Evolutionary conservation across 2,113 vertebrate genomes (phyloP).

Genomic region (Bagarius yarrelli): DNA sequence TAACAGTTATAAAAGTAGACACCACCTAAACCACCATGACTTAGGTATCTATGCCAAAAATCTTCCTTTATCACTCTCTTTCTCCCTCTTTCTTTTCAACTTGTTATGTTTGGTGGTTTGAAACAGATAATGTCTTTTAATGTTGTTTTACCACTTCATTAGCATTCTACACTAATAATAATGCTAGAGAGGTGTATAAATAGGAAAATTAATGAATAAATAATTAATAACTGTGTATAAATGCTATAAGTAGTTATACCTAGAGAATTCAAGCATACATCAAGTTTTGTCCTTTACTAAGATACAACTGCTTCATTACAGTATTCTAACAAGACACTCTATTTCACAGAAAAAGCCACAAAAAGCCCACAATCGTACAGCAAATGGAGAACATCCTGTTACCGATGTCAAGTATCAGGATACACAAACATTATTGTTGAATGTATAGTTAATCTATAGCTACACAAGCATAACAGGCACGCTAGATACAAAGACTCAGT

Average conservation of each 20-base stretch:
- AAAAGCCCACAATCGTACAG: neutral
- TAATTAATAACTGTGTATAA: neutral
- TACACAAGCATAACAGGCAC: neutral
- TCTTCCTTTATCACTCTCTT: no score
- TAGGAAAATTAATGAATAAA: no score
- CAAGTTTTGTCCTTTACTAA: neutral
- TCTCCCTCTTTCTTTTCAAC: neutral
- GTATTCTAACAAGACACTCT: neutral
- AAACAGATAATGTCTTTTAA: neutral
- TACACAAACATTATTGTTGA: neutral
- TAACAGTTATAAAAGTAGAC: neutral
- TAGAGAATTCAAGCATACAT: neutral
- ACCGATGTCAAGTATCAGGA: neutral
- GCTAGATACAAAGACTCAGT: neutral
- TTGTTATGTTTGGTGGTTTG: neutral
- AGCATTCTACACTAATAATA: neutral
- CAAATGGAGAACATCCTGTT: neutral
- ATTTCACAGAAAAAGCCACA: neutral
- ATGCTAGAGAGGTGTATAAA: neutral
- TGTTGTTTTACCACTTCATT: neutral
- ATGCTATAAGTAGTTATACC: no score
- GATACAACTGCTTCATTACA: neutral
- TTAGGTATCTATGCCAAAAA: neutral
- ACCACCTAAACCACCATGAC: neutral
- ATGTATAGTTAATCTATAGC: neutral